A percentile compares a stretch with the other conserved stretches of the same genome.
Conservation (phyloP, 2,888 invertebrate genomes). For the Ophraella communa region DNA sequence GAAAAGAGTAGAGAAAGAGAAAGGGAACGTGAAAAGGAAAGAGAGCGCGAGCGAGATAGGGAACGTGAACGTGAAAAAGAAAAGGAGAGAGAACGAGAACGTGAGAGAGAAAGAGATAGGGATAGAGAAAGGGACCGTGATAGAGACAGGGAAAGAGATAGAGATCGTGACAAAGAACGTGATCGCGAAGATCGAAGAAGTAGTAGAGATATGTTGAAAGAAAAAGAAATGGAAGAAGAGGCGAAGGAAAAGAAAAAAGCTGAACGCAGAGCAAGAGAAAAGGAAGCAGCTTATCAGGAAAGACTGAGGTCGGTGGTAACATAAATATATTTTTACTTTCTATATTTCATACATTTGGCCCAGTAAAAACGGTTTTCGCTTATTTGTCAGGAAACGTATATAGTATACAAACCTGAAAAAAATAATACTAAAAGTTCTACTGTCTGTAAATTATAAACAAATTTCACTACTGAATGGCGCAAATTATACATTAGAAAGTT, state of each 20-base stretch:
- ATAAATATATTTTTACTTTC: no score
- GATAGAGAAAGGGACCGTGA: slow-evolving; percentile 61
- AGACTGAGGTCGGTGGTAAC: slow-evolving; percentile 62
- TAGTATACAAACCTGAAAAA: no score
- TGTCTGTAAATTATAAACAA: no score
- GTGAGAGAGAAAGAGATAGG: slow-evolving; percentile 59
- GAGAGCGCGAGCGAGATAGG: slow-evolving; percentile 60
- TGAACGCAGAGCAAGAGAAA: slow-evolving; percentile 91
- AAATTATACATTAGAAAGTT: no score
- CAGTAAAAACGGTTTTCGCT: no score
- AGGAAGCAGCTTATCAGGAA: slow-evolving; percentile 96
- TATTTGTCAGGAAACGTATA: no score
- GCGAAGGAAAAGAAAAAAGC: slow-evolving; percentile 86
- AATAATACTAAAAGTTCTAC: no score
- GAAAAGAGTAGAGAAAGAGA: slow-evolving; percentile 56
- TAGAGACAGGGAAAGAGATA: slow-evolving; percentile 60
- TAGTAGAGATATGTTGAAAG: slow-evolving; percentile 70
- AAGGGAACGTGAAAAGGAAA: slow-evolving; percentile 56
- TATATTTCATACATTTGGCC: no score
- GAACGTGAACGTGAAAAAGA: slow-evolving; percentile 61
- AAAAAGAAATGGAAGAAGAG: slow-evolving; percentile 91
- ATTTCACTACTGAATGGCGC: no score
- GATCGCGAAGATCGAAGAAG: slow-evolving; percentile 64
- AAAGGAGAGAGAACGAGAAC: slow-evolving; percentile 59
- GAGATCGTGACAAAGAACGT: slow-evolving; percentile 70